Evolutionary conservation across 2,888 invertebrate species (phyloP).

Genomic region (Ptychoptera contaminata): DNA sequence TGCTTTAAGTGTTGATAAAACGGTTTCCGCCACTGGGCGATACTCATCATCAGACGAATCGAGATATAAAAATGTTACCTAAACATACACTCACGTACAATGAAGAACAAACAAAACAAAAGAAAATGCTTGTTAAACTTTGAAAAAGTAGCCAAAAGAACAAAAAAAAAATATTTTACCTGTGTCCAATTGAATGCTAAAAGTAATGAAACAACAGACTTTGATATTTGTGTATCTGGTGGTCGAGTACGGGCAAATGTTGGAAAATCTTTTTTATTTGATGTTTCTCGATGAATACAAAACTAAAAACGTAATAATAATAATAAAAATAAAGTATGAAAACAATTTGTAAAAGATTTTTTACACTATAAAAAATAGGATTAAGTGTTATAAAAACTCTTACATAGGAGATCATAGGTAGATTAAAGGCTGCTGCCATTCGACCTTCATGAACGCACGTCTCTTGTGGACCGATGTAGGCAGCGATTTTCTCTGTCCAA

Average conservation of each 20-base stretch:
- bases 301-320: conserved; percentile 43
- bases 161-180: conserved; percentile 33
- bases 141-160: conserved; percentile 5
- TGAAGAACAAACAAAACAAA: background rate
- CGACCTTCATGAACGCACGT: conserved; percentile 83
- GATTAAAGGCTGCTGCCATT: conserved; percentile 84
- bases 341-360: background rate
- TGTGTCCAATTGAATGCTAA: conserved; percentile 80
- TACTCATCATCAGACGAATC: conserved; percentile 61
- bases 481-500: conserved; percentile 71
- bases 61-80: conserved; percentile 73
- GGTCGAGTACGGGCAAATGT: conserved; percentile 87
- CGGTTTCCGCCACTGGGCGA: conserved; percentile 61
- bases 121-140: background rate
- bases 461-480: conserved; percentile 71
- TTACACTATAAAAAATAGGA: background rate
- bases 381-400: conserved; percentile 31
- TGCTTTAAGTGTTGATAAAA: conserved; percentile 51
- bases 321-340: background rate
- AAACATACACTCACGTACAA: conserved; percentile 10
- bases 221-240: conserved; percentile 85
- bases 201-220: conserved; percentile 75
- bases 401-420: conserved; percentile 94
- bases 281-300: conserved; percentile 78
- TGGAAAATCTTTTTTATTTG: conserved; percentile 72